phyloP scores from a whole-genome alignment of 53 echinoderm and acorn worm species.

The Temnopleurus reevesii region DNA sequence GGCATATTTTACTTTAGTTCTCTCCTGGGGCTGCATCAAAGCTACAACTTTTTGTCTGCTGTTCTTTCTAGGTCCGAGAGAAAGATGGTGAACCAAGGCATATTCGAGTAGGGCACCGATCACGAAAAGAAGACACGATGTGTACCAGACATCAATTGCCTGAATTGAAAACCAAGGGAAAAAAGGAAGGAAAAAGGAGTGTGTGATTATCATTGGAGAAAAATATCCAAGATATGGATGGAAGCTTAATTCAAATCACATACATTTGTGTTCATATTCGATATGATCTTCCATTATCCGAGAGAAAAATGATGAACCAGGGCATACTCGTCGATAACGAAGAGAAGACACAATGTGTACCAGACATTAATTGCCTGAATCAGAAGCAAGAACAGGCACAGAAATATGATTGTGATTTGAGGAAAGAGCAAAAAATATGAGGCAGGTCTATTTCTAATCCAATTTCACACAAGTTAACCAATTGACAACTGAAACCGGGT shows the following conservation, averaged over 20 bases:
- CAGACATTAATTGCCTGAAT: constrained; percentile 89
- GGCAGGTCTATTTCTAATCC: too few relatives aligned
- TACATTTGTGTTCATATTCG: neutral
- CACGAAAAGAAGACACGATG: constrained; percentile 75
- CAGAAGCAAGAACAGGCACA: too few relatives aligned
- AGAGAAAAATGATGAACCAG: constrained; percentile 74
- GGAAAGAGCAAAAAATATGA: too few relatives aligned
- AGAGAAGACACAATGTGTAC: constrained; percentile 78
- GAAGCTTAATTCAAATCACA: too few relatives aligned
- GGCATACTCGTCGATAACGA: constrained; percentile 85
- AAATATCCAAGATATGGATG: too few relatives aligned
- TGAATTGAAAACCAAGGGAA: constrained; percentile 50
- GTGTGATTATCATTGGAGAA: too few relatives aligned
- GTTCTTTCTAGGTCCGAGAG: neutral
- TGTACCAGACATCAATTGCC: constrained; percentile 96
- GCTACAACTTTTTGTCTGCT: neutral
- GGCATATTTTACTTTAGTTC: too few relatives aligned
- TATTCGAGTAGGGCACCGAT: constrained; percentile 83
- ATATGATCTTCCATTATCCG: neutral
- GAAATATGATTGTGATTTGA: too few relatives aligned
- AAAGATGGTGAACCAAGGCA: constrained; percentile 80
- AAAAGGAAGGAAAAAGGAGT: too few relatives aligned
- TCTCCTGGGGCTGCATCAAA: neutral
- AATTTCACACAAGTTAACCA: too few relatives aligned
- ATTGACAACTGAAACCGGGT: too few relatives aligned